These are phyloP conservation scores for Leptobrachium ailaonicum DNA, from an alignment of 2,113 vertebrate genomes.

Conservation along the genomic window DNA sequence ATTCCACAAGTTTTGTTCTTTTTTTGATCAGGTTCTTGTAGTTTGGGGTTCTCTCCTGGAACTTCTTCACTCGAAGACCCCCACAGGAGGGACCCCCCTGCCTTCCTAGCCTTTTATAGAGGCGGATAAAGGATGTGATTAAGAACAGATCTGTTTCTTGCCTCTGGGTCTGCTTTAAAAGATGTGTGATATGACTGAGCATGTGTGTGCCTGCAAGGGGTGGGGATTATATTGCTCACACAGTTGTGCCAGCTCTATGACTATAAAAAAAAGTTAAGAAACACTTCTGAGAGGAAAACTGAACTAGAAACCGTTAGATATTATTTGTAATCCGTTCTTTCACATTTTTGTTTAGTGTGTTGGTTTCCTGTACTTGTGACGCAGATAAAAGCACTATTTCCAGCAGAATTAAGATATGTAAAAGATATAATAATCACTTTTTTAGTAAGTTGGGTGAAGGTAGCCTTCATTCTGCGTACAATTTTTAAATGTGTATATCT, in stretches of 20 bases:
- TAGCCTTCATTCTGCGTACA: no score
- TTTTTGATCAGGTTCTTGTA: neutral
- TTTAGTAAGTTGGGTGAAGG: no score
- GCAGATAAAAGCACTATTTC: no score
- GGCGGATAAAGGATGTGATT: constrained; percentile 14
- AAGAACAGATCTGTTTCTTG: neutral
- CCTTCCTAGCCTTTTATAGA: constrained; percentile 40
- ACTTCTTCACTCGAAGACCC: neutral
- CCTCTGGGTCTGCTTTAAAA: neutral
- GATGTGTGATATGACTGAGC: constrained; percentile 33
- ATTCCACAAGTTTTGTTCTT: constrained; percentile 4
- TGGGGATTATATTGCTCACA: neutral
- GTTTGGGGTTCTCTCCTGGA: neutral
- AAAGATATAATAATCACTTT: no score
- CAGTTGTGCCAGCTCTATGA: neutral
- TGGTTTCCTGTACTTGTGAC: no score
- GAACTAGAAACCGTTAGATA: no score
- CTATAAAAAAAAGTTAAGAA: neutral
- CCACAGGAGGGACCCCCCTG: neutral
- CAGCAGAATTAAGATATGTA: no score
- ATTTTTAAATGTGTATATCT: no score
- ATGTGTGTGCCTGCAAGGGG: constrained; percentile 24
- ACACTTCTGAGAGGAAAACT: no score
- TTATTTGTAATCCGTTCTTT: no score
- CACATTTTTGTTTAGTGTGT: no score